Conservation (phyloP, 1,140 invertebrate species). For the Phymastichus coffea region DNA sequence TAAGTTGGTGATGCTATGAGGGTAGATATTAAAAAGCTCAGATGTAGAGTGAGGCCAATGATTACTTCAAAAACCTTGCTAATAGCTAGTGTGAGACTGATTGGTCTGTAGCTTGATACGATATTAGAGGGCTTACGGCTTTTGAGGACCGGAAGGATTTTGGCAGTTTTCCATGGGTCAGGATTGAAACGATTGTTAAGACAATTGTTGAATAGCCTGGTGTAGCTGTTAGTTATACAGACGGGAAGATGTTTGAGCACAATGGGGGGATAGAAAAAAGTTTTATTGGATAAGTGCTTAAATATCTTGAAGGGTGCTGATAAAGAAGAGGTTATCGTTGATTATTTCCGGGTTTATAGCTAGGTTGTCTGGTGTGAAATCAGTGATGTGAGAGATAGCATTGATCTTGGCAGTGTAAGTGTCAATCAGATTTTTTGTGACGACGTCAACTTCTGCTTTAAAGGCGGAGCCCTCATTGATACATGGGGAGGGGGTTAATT, state of each 20-base stretch:
- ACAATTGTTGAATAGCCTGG: slow-evolving; percentile 3
- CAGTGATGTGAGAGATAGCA: too few species aligned
- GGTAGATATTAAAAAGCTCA: slow-evolving; percentile 1
- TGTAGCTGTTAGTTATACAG: not conserved
- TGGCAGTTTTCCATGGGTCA: not conserved
- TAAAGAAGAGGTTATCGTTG: not conserved
- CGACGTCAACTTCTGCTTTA: not conserved
- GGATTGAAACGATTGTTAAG: not conserved
- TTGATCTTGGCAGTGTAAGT: not conserved
- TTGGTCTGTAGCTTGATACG: slow-evolving; percentile 7
- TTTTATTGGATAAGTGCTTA: slow-evolving; percentile 1
- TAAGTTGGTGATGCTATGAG: not conserved
- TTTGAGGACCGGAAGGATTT: slow-evolving; percentile 15
- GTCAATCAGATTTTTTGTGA: not conserved
- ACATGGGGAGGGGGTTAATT: not conserved
- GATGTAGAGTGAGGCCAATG: not conserved
- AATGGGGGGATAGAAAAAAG: not conserved
- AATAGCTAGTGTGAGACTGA: not conserved
- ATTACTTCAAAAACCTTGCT: slow-evolving; percentile 13
- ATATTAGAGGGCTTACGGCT: not conserved
- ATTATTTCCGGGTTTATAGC: not conserved
- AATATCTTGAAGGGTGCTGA: not conserved
- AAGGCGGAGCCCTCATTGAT: not conserved
- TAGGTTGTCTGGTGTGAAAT: not conserved
- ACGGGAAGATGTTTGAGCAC: not conserved